phyloP scores from a whole-genome alignment of 2,113 vertebrate species.

The Crotalus helleri region DNA sequence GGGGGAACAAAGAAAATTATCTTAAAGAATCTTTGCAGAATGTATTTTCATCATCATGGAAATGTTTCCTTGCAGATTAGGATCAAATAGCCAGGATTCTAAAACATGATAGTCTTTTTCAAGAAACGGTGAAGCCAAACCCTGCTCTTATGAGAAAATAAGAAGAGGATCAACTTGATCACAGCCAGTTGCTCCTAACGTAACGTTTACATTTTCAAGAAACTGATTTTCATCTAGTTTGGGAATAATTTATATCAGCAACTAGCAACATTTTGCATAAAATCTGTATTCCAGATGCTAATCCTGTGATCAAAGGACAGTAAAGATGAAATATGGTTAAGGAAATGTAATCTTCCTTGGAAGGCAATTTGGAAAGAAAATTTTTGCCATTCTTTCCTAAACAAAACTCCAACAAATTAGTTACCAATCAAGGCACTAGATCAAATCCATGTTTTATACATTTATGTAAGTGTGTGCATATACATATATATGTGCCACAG shows the following conservation, averaged over 20 bases:
- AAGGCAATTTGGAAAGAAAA: neutral
- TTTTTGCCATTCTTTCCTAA: neutral
- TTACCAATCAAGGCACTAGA: neutral
- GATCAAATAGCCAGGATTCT: neutral
- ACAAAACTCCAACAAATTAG: neutral
- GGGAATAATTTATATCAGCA: constrained; percentile 21
- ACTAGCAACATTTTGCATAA: neutral
- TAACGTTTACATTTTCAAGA: constrained; percentile 16
- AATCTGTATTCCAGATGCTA: neutral
- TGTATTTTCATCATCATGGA: neutral
- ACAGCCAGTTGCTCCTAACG: neutral
- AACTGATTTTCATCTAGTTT: neutral
- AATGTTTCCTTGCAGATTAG: neutral
- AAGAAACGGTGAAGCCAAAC: neutral
- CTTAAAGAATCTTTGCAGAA: neutral
- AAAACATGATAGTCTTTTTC: neutral
- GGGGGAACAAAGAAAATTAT: neutral
- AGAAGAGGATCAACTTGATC: neutral
- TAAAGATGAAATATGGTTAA: neutral
- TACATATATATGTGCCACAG: neutral
- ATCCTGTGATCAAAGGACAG: neutral
- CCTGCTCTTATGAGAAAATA: neutral
- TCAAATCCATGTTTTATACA: neutral
- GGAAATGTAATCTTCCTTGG: neutral
- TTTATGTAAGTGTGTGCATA: neutral